phyloP scores from a whole-genome alignment of 92 coral and sea anemone species.

The Porites cylindrica region DNA sequence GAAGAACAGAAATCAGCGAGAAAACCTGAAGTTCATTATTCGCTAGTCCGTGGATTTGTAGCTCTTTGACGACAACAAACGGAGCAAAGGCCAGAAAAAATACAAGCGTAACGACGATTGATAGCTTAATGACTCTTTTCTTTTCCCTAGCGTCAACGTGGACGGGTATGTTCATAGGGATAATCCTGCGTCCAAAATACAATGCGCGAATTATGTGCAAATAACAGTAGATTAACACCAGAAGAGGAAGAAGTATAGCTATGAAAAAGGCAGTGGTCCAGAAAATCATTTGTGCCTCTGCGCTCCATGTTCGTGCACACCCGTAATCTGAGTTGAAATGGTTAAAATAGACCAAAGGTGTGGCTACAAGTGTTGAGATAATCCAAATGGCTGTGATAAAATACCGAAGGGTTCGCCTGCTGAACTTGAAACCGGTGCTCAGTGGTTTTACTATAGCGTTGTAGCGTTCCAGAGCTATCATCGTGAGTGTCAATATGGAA shows the following conservation, averaged over 20 bases:
- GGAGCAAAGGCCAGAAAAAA: slow-evolving; percentile 11
- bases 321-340: slow-evolving; percentile 2
- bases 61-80: slow-evolving; percentile 27
- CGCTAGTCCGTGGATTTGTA: slow-evolving; percentile 8
- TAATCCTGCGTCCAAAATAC: slow-evolving; percentile 21
- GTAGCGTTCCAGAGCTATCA: slow-evolving; percentile 46
- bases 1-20: slow-evolving; percentile 32
- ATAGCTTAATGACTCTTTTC: slow-evolving; percentile 31
- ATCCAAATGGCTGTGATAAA: slow-evolving; percentile 28
- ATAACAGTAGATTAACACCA: slow-evolving; percentile 24
- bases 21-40: neutral
- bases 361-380: neutral
- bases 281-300: neutral
- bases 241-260: neutral
- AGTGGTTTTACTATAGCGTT: slow-evolving; percentile 42
- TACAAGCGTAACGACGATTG: slow-evolving; percentile 32
- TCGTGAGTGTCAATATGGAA: slow-evolving; percentile 13
- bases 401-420: slow-evolving; percentile 7
- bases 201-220: slow-evolving; percentile 20
- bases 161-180: slow-evolving; percentile 33
- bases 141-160: slow-evolving; percentile 34
- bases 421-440: slow-evolving; percentile 16
- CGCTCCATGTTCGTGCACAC: slow-evolving; percentile 30
- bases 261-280: slow-evolving; percentile 17
- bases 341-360: slow-evolving; percentile 32